These are phyloP conservation scores for Neodiprion lecontei DNA, from an alignment of 1,140 invertebrate genomes.

Conservation along the genomic window DNA sequence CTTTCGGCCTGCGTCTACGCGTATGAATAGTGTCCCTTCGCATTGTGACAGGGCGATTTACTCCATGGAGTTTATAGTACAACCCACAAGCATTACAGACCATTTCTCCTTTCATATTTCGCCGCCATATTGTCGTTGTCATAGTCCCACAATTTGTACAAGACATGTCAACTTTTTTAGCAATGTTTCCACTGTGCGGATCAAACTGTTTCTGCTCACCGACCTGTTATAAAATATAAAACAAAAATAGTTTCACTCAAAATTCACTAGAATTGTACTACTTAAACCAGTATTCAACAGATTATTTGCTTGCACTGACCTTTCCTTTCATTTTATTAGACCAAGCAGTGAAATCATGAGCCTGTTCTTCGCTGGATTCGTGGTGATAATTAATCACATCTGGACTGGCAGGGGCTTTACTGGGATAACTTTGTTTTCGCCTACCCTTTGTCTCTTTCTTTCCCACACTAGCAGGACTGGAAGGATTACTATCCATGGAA, in stretches of 20 bases:
- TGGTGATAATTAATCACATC: slow-evolving; percentile 54
- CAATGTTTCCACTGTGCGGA: slow-evolving; percentile 47
- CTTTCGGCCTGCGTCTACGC: slow-evolving; percentile 86
- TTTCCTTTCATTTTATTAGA: slow-evolving; percentile 52
- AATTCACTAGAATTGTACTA: no score
- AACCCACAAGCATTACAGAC: slow-evolving; percentile 95
- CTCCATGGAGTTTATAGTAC: slow-evolving; percentile 91
- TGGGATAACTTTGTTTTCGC: slow-evolving; percentile 77
- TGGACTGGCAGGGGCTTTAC: slow-evolving; percentile 67
- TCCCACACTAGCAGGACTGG: slow-evolving; percentile 56
- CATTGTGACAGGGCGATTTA: slow-evolving; percentile 92
- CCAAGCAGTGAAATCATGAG: slow-evolving; percentile 59
- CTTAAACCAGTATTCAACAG: no score
- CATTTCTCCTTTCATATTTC: slow-evolving; percentile 89
- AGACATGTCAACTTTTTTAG: slow-evolving; percentile 71
- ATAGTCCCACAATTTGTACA: slow-evolving; percentile 87
- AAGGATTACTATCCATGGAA: slow-evolving; percentile 60
- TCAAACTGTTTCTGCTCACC: slow-evolving; percentile 54
- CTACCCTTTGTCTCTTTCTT: slow-evolving; percentile 66
- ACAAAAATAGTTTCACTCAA: no score
- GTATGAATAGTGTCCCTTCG: slow-evolving; percentile 97
- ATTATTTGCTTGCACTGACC: slow-evolving; percentile 27
- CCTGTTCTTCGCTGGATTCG: slow-evolving; percentile 55
- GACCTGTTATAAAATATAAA: slow-evolving; percentile 28
- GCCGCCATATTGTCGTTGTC: slow-evolving; percentile 91